Evolutionary conservation across 2,888 invertebrate genomes (phyloP), one percentile per base, ranked within the genome.

Genomic region (Neoascia interrupta): DNA sequence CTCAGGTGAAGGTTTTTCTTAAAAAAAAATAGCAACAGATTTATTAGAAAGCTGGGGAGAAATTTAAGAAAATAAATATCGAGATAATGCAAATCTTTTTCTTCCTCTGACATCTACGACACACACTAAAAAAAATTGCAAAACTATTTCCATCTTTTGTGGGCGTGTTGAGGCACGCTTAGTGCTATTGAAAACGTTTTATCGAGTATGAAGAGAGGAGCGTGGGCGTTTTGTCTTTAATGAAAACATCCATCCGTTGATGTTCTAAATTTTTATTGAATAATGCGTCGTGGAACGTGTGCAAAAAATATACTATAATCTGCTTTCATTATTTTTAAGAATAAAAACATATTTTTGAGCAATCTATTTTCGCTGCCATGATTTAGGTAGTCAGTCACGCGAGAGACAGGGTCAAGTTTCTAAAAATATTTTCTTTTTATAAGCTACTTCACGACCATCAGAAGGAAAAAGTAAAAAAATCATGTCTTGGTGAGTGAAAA

Each of bases 261-360:
- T 28, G 28, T 13, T 37, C 37, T 18, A 23, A 43, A 31, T 37
- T 3, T 19, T 47, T 6, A 41, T 34, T 58, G 58, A 49, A 39
- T 47, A 49, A 58, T 34, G 58, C 16, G 41, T 13, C 63, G 31
- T 15, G 70, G 53, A 70, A 70, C 75, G 75, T 76, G 75, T 70
- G 75, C 75, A 76, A 76, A 76, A 76, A 58, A 53, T 64, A 41
- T 76, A 53, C 31, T 10, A 51, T 47, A 36, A 34, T 69, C 11
- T 47, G 34, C 26, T 34, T 1, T 43, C 28, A 6, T 21, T 10
- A 15, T n/a, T n/a, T n/a, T n/a, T n/a, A 49, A 56, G 13, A 16
- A 34, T 37, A 19, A 39, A 45, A 51, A 63, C 23, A 61, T 43
- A 43, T 54, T 61, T 56, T 54, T 49, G 28, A 43, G 39, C 0